Base-by-base conservation (phyloP, 2,888 invertebrate species). In the Conomelus anceps region DNA sequence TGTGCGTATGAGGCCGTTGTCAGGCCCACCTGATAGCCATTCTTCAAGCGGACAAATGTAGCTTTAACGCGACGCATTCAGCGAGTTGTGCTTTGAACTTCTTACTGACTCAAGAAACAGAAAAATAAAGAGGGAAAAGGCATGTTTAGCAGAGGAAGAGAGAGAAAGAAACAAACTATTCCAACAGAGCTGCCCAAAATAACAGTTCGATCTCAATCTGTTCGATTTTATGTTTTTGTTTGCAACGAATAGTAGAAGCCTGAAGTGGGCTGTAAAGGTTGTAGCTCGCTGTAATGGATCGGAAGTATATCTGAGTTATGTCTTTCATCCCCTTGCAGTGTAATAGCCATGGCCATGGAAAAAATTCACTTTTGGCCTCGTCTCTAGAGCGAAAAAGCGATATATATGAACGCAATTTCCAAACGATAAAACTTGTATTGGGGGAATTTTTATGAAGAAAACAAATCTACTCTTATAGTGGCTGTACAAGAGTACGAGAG, bases 11-110 rank as follows among this genome's bases (percentile, higher is more conserved):
- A 63, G 63, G 63, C 63, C 63, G 63, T 86, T 86, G 24, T 24
- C 86, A 22, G 24, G n/a, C 1, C 23, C 86, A 86, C 86, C 86
- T 86, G 86, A 86, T 86, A 23, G 24, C 24, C 24, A 86, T 86
- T 86, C 86, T 29, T 86, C 86, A 86, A 86, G 24, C 23, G 23
- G 24, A 86, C 86, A 86, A 86, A 86, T 86, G 86, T n/a, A 63
- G 63, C n/a, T n/a, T 13, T 63, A 63, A 63, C 63, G 63, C 63
- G 63, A 34, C 34, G 13, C 34, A 34, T 34, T 34, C 34, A 1
- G 17, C 34, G 34, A 17, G 34, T 1, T 1, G n/a, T 63, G 63
- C 63, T 63, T 63, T 26, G 11, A 26, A n/a, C 63, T 34, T 34
- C 13, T 34, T 34, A 9, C 34, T 34, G 34, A 17, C 34, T 63